Conservation (phyloP, 2,113 vertebrate genomes). For the Lepisosteus osseus region DNA sequence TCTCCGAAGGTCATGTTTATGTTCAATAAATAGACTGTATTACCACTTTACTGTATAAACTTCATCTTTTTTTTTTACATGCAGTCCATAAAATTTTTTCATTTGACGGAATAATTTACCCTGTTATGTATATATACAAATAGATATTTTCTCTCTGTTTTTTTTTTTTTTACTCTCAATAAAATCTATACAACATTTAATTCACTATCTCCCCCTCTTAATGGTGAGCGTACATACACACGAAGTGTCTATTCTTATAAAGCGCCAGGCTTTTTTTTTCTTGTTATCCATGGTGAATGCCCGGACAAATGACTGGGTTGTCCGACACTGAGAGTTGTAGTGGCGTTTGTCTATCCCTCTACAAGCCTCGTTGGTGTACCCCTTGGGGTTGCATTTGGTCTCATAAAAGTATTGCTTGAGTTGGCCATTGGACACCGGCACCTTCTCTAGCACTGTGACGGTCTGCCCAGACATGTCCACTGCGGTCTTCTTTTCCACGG, state of each 20-base stretch:
- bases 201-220: conserved; percentile 99
- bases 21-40: conserved; percentile 99
- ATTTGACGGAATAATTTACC: conserved; percentile 99
- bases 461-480: conserved; percentile 98
- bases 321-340: conserved; percentile 99
- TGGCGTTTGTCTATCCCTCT: conserved; percentile 99
- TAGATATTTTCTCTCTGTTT: conserved; percentile 90
- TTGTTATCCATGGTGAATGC: conserved; percentile 99
- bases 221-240: conserved; percentile 99
- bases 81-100: conserved; percentile 99
- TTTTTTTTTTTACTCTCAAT: conserved; percentile 94
- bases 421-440: conserved; percentile 95
- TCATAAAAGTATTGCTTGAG: conserved; percentile 99
- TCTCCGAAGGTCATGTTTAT: conserved; percentile 93
- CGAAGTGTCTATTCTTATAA: conserved; percentile 99
- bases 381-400: conserved; percentile 98
- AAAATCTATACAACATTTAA: conserved; percentile 95
- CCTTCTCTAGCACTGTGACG: conserved; percentile 96
- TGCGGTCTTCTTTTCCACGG: conserved; percentile 97
- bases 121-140: conserved; percentile 99
- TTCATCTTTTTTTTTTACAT: conserved; percentile 93
- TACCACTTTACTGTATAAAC: conserved; percentile 99
- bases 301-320: conserved; percentile 98
- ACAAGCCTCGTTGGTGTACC: conserved; percentile 98
- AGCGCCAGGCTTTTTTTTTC: conserved; percentile 97